These are phyloP conservation scores for Zeuzera pyrina DNA, from an alignment of 2,888 invertebrate species.

Conservation along the genomic window DNA sequence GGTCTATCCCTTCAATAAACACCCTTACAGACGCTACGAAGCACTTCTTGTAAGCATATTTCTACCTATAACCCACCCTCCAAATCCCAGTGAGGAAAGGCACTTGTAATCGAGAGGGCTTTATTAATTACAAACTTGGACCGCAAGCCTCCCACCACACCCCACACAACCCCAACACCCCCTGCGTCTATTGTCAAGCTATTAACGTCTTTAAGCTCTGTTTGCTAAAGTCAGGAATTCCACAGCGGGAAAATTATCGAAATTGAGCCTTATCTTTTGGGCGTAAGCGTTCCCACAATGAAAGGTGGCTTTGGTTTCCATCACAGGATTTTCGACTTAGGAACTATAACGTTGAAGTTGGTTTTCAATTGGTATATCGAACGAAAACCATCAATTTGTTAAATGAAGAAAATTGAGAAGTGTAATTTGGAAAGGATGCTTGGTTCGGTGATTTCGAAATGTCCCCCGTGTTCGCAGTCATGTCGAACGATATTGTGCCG, in stretches of 20 bases:
- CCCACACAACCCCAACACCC: constrained; percentile 17
- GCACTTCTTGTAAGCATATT: background rate
- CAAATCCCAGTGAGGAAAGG: constrained; percentile 55
- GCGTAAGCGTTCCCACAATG: constrained; percentile 42
- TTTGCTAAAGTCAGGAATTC: constrained; percentile 56
- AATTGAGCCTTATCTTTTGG: constrained; percentile 64
- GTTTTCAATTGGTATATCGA: constrained; percentile 28
- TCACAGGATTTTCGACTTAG: constrained; percentile 37
- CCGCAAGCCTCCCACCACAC: constrained; percentile 45
- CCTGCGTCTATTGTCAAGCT: constrained; percentile 26
- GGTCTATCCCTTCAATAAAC: too few species aligned
- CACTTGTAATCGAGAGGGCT: constrained; percentile 70
- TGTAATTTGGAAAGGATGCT: constrained; percentile 53
- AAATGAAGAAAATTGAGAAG: constrained; percentile 67
- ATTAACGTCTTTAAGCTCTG: constrained; percentile 45
- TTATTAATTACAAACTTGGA: constrained; percentile 72
- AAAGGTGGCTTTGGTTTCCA: constrained; percentile 9
- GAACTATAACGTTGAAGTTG: constrained; percentile 22
- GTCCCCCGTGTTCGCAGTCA: constrained; percentile 40
- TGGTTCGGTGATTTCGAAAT: constrained; percentile 35
- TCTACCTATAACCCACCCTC: constrained; percentile 21
- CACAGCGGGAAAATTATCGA: constrained; percentile 32
- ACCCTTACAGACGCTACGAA: too few species aligned
- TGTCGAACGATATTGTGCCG: constrained; percentile 29
- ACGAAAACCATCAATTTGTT: constrained; percentile 64